phyloP scores from a whole-genome alignment of 2,888 invertebrate genomes.

The Drosophila hamatofila region DNA sequence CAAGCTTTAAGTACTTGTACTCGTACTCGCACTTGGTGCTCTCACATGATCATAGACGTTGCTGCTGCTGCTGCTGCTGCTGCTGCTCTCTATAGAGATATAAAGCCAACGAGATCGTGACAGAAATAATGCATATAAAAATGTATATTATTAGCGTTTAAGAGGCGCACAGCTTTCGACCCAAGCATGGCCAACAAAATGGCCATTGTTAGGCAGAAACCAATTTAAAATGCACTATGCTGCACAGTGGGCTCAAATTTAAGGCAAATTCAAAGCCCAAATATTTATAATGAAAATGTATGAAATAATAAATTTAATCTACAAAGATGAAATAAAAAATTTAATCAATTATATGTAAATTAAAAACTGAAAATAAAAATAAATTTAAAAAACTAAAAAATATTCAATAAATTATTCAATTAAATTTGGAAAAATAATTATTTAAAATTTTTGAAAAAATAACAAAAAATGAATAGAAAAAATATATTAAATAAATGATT shows the following conservation, averaged over 20 bases:
- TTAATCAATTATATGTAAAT: too few species aligned
- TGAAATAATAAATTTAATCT: too few species aligned
- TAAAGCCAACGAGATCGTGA: constrained; percentile 81
- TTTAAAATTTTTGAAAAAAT: too few species aligned
- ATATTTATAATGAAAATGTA: neutral
- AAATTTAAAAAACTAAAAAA: too few species aligned
- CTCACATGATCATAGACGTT: constrained; percentile 1
- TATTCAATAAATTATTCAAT: too few species aligned
- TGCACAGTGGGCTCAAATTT: constrained; percentile 42
- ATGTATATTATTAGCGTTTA: constrained; percentile 77
- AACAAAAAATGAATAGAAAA: too few species aligned
- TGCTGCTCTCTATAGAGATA: constrained; percentile 75
- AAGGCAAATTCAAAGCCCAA: neutral
- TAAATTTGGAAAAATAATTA: too few species aligned
- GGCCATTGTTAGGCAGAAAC: constrained; percentile 59
- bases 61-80: too few species aligned
- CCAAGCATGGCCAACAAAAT: constrained; percentile 57
- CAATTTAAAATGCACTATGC: constrained; percentile 63
- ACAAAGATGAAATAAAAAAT: too few species aligned
- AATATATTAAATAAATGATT: neutral
- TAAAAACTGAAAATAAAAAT: too few species aligned
- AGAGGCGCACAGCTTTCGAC: constrained; percentile 47
- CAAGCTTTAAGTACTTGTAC: constrained; percentile 28
- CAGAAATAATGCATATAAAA: constrained; percentile 82
- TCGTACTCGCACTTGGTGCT: constrained; percentile 10